phyloP scores from a whole-genome alignment of 2,797 vertebrate genomes.

The Brachyalestes nurse region DNA sequence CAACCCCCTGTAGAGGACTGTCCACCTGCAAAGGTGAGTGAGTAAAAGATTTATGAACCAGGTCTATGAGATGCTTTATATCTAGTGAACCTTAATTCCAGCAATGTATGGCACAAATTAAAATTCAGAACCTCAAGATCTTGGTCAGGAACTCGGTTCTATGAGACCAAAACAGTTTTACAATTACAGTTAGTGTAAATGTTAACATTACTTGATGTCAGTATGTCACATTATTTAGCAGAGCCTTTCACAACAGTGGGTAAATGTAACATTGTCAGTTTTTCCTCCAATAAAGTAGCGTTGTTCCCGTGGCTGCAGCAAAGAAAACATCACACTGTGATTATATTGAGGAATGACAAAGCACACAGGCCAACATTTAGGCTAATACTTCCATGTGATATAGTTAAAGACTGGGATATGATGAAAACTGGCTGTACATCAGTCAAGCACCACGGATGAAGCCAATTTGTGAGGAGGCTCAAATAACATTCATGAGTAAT shows the following conservation, averaged over 20 bases:
- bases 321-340: neutral
- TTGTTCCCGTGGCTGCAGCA: neutral
- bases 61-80: too few species aligned
- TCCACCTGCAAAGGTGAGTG: too few species aligned
- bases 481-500: conserved; percentile 2
- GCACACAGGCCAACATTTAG: neutral
- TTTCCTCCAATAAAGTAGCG: too few species aligned
- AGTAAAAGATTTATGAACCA: too few species aligned
- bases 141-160: too few species aligned
- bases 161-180: too few species aligned
- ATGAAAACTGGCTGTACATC: neutral
- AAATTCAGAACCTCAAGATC: too few species aligned
- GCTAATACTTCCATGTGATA: conserved; percentile 17
- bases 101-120: too few species aligned
- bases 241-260: neutral
- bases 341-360: neutral
- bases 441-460: neutral
- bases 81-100: too few species aligned
- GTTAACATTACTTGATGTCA: neutral
- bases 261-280: neutral
- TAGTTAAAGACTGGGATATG: neutral
- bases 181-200: neutral
- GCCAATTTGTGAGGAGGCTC: neutral
- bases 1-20: too few species aligned
- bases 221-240: neutral